Evolutionary conservation across 2,797 vertebrate genomes (phyloP).

Genomic region (Adrianichthys oophorus): DNA sequence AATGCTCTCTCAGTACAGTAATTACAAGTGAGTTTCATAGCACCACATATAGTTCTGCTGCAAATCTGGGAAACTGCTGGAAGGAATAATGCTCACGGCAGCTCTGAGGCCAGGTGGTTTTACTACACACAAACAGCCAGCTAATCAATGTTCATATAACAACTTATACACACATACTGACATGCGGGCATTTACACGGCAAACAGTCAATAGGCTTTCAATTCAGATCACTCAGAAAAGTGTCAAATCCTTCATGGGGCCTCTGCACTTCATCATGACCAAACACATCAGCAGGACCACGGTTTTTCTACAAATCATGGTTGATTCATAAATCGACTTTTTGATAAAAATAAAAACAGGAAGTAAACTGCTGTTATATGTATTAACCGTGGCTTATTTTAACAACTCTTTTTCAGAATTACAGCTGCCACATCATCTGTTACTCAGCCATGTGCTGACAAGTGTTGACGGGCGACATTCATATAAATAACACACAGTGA

Average conservation of each 20-base stretch:
- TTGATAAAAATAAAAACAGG: slow-evolving; percentile 2
- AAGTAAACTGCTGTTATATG: slow-evolving; percentile 12
- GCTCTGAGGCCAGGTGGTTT: slow-evolving; percentile 51
- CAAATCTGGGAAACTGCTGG: slow-evolving; percentile 39
- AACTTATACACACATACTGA: slow-evolving; percentile 51
- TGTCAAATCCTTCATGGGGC: slow-evolving; percentile 28
- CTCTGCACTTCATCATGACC: slow-evolving; percentile 28
- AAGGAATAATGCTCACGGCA: slow-evolving; percentile 39
- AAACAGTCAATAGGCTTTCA: slow-evolving; percentile 47
- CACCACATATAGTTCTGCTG: slow-evolving; percentile 26
- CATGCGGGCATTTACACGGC: slow-evolving; percentile 32
- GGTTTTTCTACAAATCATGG: slow-evolving; percentile 15
- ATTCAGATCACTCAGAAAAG: slow-evolving; percentile 43
- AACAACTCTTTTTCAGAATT: slow-evolving; percentile 15
- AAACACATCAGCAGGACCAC: slow-evolving; percentile 16
- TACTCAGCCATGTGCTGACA: slow-evolving; percentile 17
- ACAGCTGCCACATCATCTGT: slow-evolving; percentile 27
- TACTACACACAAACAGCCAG: slow-evolving; percentile 43
- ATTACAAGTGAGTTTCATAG: slow-evolving; percentile 33
- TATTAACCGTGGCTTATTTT: slow-evolving; percentile 19
- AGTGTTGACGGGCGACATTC: slow-evolving; percentile 34
- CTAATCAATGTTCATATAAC: slow-evolving; percentile 54
- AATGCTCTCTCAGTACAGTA: slow-evolving; percentile 36
- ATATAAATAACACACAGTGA: slow-evolving; percentile 39
- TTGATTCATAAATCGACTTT: slow-evolving; percentile 18